Evolutionary conservation across 2,888 invertebrate genomes (phyloP).

Genomic region (Escarpia spicata): DNA sequence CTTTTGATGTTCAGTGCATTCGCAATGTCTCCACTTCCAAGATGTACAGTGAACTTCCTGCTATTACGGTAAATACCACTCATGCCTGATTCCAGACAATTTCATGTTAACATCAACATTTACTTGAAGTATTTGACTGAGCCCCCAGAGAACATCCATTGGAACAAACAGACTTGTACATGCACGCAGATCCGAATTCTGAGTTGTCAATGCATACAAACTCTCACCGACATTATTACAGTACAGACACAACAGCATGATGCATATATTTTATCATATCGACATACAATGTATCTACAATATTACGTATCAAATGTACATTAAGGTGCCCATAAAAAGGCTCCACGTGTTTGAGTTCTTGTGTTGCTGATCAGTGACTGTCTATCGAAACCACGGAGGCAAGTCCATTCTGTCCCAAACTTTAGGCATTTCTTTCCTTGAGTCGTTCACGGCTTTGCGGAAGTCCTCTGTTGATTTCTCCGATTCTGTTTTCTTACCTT

Average conservation of each 20-base stretch:
- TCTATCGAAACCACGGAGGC: background rate
- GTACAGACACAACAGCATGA: background rate
- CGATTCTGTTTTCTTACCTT: slow-evolving; percentile 25
- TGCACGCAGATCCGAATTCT: background rate
- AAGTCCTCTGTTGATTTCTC: slow-evolving; percentile 27
- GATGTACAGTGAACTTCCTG: no score
- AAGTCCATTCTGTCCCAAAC: slow-evolving; percentile 20
- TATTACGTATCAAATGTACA: slow-evolving; percentile 10
- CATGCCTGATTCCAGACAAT: no score
- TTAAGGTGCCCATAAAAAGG: background rate
- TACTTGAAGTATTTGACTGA: background rate
- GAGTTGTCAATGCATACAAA: background rate
- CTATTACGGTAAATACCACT: no score
- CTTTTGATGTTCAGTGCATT: no score
- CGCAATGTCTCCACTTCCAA: no score
- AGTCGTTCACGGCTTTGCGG: slow-evolving; percentile 8
- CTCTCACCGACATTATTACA: background rate
- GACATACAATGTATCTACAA: background rate
- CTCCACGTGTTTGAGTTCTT: background rate
- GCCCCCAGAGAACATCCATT: background rate
- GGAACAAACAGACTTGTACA: background rate
- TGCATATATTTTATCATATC: background rate
- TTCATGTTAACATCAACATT: background rate
- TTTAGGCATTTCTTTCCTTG: slow-evolving; percentile 17
- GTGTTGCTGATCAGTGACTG: background rate